Percentiles rank a stretch among this genome's conserved stretches.
These are phyloP conservation scores for Muraenolepis orangiensis DNA, from an alignment of 2,797 vertebrate genomes.

Conservation along the genomic window DNA sequence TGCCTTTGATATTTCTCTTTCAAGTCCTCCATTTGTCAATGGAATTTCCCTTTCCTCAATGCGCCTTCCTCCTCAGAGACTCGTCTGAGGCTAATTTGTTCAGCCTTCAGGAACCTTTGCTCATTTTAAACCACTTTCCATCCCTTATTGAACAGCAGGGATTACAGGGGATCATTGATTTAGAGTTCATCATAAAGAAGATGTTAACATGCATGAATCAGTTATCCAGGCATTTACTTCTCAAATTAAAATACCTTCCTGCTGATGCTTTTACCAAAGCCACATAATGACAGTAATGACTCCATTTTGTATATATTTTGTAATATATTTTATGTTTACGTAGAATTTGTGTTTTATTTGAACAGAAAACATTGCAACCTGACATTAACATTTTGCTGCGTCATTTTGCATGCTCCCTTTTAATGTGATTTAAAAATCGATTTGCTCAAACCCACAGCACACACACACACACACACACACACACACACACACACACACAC, in stretches of 20 bases:
- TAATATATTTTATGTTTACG: not conserved
- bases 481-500: not conserved
- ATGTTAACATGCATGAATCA: not conserved
- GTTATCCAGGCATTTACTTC: not conserved
- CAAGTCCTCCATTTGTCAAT: conserved; percentile 17
- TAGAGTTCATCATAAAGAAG: not conserved
- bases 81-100: not conserved
- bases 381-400: not conserved
- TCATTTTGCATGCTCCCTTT: not conserved
- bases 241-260: not conserved
- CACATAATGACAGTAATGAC: not conserved
- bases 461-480: not conserved
- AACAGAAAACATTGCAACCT: not conserved
- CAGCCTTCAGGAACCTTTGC: not conserved
- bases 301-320: not conserved
- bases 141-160: not conserved
- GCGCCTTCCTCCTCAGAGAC: conserved; percentile 3
- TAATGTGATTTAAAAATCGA: not conserved
- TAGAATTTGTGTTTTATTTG: not conserved
- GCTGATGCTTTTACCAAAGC: not conserved
- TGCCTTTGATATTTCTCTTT: conserved; percentile 26
- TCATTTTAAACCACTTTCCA: not conserved
- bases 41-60: not conserved
- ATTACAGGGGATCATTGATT: not conserved
- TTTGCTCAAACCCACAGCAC: not conserved